These are phyloP conservation scores for Scotopteryx bipunctaria DNA, from an alignment of 2,888 invertebrate species.

Conservation along the genomic window DNA sequence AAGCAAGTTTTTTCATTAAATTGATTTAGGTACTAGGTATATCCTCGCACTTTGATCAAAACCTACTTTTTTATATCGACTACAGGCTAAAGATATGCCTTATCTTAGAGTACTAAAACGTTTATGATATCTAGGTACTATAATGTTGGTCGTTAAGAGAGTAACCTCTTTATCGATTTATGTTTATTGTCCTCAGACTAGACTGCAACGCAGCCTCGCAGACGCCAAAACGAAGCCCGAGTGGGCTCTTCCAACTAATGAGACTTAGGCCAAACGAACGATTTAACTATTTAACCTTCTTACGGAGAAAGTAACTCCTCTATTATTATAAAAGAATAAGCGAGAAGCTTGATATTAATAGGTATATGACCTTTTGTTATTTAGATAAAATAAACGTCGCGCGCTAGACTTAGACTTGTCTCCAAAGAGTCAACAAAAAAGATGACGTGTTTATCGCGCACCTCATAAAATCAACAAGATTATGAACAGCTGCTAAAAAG, in stretches of 20 bases:
- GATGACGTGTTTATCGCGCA: constrained; percentile 6
- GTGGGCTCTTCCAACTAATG: constrained; percentile 35
- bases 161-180: constrained; percentile 15
- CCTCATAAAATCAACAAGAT: constrained; percentile 21
- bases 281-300: neutral
- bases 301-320: neutral
- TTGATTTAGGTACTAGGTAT: no score
- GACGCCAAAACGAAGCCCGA: constrained; percentile 22
- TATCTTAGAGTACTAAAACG: no score
- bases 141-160: no score
- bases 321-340: no score
- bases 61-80: no score
- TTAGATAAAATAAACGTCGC: no score
- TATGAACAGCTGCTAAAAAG: constrained; percentile 27
- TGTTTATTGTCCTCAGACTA: constrained; percentile 24
- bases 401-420: neutral
- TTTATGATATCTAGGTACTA: no score
- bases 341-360: no score
- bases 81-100: no score
- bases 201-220: constrained; percentile 28
- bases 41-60: no score
- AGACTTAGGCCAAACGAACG: constrained; percentile 5
- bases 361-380: no score
- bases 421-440: constrained; percentile 5
- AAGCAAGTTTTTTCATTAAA: no score